Percentiles rank a stretch among this genome's conserved stretches.
Evolutionary conservation across 1,140 invertebrate species (phyloP).

Genomic region (Drosophila virilis): DNA sequence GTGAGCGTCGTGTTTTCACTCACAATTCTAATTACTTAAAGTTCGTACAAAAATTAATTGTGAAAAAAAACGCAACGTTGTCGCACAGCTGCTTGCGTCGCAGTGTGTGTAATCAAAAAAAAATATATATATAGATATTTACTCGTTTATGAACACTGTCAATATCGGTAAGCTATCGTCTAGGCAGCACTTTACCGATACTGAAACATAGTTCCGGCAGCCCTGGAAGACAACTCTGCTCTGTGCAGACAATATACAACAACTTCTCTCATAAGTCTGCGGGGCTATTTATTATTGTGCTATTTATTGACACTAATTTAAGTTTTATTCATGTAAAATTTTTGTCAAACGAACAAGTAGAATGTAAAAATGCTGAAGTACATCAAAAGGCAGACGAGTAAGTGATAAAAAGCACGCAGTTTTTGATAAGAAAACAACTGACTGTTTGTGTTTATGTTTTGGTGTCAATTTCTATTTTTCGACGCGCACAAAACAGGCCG

Average conservation of each 20-base stretch:
- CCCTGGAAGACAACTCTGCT: conserved; percentile 10
- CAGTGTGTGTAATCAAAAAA: conserved; percentile 25
- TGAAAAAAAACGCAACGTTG: conserved; percentile 47
- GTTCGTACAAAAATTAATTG: background rate
- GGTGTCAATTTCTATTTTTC: conserved; percentile 25
- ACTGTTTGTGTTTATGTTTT: conserved; percentile 35
- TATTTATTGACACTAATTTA: conserved; percentile 10
- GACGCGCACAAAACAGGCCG: conserved; percentile 50
- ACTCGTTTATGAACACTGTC: conserved; percentile 24
- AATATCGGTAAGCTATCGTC: background rate
- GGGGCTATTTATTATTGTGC: conserved; percentile 8
- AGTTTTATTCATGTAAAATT: conserved; percentile 3
- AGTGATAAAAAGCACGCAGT: conserved; percentile 32
- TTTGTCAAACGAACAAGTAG: conserved; percentile 23
- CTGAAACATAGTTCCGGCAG: background rate
- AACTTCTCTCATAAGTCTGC: conserved; percentile 9
- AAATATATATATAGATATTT: background rate
- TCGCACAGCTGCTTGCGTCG: conserved; percentile 39
- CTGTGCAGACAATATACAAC: background rate
- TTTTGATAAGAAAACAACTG: conserved; percentile 1
- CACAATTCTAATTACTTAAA: conserved; percentile 22
- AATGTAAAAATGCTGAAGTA: conserved; percentile 80
- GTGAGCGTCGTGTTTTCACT: conserved; percentile 13
- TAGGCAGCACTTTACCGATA: background rate
- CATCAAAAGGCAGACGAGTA: conserved; percentile 80